Evolutionary conservation across 1,140 invertebrate genomes (phyloP).

Genomic region (Dendroctonus ponderosae): DNA sequence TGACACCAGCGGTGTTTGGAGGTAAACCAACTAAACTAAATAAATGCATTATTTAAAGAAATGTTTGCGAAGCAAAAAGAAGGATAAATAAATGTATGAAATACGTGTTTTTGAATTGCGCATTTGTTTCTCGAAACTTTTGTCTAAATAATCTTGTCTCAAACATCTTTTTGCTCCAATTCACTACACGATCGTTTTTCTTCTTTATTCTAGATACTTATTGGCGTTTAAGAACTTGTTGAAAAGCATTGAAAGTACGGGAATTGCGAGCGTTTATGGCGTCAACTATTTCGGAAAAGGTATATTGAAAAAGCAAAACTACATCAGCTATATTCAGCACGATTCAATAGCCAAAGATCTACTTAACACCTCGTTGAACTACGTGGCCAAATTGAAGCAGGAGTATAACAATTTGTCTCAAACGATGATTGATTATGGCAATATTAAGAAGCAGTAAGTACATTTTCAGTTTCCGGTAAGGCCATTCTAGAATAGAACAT

Average conservation of each 20-base stretch:
- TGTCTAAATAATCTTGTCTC: too few species aligned
- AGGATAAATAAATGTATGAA: too few species aligned
- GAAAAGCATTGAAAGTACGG: slow-evolving; percentile 78
- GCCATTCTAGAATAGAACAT: not conserved
- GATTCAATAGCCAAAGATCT: slow-evolving; percentile 73
- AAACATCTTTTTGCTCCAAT: too few species aligned
- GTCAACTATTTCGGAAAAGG: slow-evolving; percentile 83
- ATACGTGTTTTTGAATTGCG: too few species aligned
- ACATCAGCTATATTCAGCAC: slow-evolving; percentile 71
- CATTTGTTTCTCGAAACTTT: too few species aligned
- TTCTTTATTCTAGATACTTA: slow-evolving; percentile 61
- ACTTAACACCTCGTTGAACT: slow-evolving; percentile 74
- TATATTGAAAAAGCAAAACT: slow-evolving; percentile 62
- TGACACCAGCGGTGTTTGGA: slow-evolving; percentile 80
- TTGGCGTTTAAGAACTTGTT: slow-evolving; percentile 83
- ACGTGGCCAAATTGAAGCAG: slow-evolving; percentile 68
- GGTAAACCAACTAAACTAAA: slow-evolving; percentile 61
- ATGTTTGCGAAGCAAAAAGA: too few species aligned
- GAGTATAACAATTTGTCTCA: slow-evolving; percentile 60
- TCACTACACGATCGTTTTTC: too few species aligned
- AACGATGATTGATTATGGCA: slow-evolving; percentile 56
- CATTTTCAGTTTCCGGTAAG: not conserved
- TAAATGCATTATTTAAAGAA: too few species aligned
- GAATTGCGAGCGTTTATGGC: slow-evolving; percentile 79
- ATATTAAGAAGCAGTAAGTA: slow-evolving; percentile 55